Percentiles rank a stretch among this genome's conserved stretches.
phyloP scores from a whole-genome alignment of 2,888 invertebrate species.

The Synergus gifuensis region DNA sequence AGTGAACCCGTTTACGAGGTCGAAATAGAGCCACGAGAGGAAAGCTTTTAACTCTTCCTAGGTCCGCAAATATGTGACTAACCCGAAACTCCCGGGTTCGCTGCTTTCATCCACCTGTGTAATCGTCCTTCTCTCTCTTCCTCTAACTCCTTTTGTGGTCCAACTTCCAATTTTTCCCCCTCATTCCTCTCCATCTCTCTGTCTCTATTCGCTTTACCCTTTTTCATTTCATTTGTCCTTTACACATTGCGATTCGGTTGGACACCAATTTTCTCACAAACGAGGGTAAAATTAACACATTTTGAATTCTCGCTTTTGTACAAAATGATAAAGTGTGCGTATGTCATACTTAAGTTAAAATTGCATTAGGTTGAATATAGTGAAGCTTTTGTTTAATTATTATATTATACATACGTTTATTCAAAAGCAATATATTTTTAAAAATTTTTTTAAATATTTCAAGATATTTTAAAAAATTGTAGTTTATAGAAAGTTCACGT shows the following conservation, averaged over 20 bases:
- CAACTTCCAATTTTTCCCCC: conserved; percentile 37
- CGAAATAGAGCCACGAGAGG: conserved; percentile 67
- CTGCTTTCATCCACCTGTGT: conserved; percentile 66
- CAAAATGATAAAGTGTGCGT: too few relatives aligned
- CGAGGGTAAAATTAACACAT: not conserved
- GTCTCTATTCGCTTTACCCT: conserved; percentile 11
- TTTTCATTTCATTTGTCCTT: conserved; percentile 41
- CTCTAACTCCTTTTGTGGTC: conserved; percentile 35
- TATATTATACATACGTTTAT: too few relatives aligned
- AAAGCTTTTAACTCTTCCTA: conserved; percentile 71
- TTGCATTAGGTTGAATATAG: too few relatives aligned
- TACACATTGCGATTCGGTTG: not conserved
- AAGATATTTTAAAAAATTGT: too few relatives aligned
- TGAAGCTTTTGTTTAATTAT: too few relatives aligned
- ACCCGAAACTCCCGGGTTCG: conserved; percentile 61
- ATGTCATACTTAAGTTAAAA: too few relatives aligned
- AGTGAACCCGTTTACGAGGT: conserved; percentile 66
- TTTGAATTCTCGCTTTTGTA: not conserved
- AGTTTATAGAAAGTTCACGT: too few relatives aligned
- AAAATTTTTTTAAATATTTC: too few relatives aligned
- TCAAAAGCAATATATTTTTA: too few relatives aligned
- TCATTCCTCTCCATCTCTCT: too few relatives aligned
- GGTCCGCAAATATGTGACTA: conserved; percentile 72
- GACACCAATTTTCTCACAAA: not conserved
- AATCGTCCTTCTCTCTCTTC: conserved; percentile 59